Base-by-base conservation (phyloP, 2,888 invertebrate genomes). In the Zygothrica quintamaculata region DNA sequence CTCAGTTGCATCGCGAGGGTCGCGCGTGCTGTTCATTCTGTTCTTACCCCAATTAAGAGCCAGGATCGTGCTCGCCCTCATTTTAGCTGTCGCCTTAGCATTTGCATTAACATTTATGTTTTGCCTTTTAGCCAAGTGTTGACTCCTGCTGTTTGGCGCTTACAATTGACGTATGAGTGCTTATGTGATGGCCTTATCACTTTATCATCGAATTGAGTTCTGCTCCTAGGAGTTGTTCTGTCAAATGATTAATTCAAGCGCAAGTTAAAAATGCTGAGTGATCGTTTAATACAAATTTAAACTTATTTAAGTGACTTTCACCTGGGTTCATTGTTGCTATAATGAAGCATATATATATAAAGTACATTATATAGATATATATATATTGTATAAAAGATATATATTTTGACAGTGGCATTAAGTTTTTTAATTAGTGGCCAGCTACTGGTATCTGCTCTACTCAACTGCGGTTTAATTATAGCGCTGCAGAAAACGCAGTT, bases 121-220 rank as follows among this genome's bases (percentile, higher is more conserved):
- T 37, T 47, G 59, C 8, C n/a, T 39, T 29, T 37, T 47, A 56
- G 16, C 53, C 51, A 85, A 84, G 88, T 84, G 86, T 88, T 65
- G 88, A 67, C 86, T 85, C 87, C 86, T 87, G 82, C 88, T 71
- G 86, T 86, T 89, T 89, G 89, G 90, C 90, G 90, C 90, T 89
- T 84, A 77, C 80, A 78, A 68, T 78, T 89, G 90, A 90, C 89
- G 89, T 89, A 87, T 90, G 89, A 78, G 84, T 89, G 81, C 74
- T 81, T 80, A 77, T 82, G 78, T 86, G 85, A 86, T 65, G 72
- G 71, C 65, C 70, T 90, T 89, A 89, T 89, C 89, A 71, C 36
- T 68, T 75, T 75, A 87, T 87, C 81, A 88, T 88, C 88, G 62
- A 66, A 36, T 33, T 53, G 42, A 9, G n/a, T 8, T 43, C 36